These are phyloP conservation scores for Scalopus aquaticus DNA, from an alignment of 2,113 vertebrate genomes.

Conservation along the genomic window DNA sequence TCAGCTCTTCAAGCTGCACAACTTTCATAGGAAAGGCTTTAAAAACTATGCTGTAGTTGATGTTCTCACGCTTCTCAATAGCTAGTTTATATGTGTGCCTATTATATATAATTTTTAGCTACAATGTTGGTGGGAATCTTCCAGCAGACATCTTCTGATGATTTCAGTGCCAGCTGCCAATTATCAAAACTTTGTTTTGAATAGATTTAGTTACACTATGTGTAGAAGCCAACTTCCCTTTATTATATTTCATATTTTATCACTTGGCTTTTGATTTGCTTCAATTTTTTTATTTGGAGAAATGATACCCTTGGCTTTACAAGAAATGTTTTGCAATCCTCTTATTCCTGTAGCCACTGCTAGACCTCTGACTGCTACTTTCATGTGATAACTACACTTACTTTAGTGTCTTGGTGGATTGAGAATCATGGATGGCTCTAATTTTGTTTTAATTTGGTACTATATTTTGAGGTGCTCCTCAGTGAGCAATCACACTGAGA, in stretches of 20 bases:
- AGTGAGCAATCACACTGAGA: not conserved
- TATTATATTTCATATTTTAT: conserved; percentile 61
- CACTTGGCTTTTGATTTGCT: conserved; percentile 56
- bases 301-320: conserved; percentile 36
- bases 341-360: not conserved
- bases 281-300: conserved; percentile 44
- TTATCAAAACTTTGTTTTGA: conserved; percentile 71
- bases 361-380: not conserved
- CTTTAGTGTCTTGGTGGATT: not conserved
- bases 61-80: conserved; percentile 73
- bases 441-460: not conserved
- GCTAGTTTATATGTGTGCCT: conserved; percentile 51
- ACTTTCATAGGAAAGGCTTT: not conserved
- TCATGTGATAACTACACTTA: not conserved
- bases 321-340: not conserved
- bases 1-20: not conserved
- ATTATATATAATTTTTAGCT: conserved; percentile 67
- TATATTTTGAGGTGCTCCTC: conserved; percentile 5
- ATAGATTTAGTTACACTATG: conserved; percentile 62
- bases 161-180: conserved; percentile 58
- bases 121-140: conserved; percentile 59
- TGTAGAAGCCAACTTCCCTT: conserved; percentile 60
- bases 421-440: not conserved
- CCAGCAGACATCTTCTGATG: not conserved
- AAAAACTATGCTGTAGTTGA: not conserved